Percentiles rank a stretch among this genome's conserved stretches.
phyloP scores from a whole-genome alignment of 2,888 invertebrate genomes.

The Melanostoma scalare region DNA sequence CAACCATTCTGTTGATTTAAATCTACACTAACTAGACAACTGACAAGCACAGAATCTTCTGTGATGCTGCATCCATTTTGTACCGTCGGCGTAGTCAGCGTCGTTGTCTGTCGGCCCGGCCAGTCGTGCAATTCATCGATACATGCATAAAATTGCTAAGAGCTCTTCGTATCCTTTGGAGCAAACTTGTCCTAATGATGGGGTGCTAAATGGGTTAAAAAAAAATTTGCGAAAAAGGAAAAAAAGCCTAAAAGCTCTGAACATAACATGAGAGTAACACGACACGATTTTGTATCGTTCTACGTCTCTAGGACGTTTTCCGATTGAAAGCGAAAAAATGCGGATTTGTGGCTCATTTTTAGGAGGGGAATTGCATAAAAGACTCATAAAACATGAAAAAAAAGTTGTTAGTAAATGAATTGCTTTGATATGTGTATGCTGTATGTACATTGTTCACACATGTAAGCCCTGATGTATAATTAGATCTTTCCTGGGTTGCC shows the following conservation, averaged over 20 bases:
- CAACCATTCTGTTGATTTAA: slow-evolving; percentile 61
- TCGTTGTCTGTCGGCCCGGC: slow-evolving; percentile 6
- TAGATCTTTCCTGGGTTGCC: no score
- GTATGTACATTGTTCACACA: no score
- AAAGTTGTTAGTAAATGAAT: no score
- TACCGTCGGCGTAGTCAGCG: neutral
- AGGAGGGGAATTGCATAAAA: neutral
- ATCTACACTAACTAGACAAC: slow-evolving; percentile 63
- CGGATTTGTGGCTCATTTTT: neutral
- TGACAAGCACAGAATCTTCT: slow-evolving; percentile 55
- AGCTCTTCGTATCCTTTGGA: slow-evolving; percentile 61
- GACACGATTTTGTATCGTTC: slow-evolving; percentile 22
- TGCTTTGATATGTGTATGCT: no score
- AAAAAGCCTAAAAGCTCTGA: slow-evolving; percentile 25
- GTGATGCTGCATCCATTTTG: slow-evolving; percentile 35
- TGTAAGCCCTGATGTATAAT: no score
- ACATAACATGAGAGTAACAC: slow-evolving; percentile 22
- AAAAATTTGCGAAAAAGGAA: slow-evolving; percentile 23
- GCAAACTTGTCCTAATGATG: slow-evolving; percentile 68
- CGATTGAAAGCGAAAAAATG: neutral
- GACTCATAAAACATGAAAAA: no score
- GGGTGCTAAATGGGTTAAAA: slow-evolving; percentile 27
- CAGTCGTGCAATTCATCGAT: slow-evolving; percentile 59
- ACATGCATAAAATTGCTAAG: slow-evolving; percentile 59
- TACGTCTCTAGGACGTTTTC: neutral